phyloP scores from a whole-genome alignment of 1,140 invertebrate genomes.

The Orchestia grillus region DNA sequence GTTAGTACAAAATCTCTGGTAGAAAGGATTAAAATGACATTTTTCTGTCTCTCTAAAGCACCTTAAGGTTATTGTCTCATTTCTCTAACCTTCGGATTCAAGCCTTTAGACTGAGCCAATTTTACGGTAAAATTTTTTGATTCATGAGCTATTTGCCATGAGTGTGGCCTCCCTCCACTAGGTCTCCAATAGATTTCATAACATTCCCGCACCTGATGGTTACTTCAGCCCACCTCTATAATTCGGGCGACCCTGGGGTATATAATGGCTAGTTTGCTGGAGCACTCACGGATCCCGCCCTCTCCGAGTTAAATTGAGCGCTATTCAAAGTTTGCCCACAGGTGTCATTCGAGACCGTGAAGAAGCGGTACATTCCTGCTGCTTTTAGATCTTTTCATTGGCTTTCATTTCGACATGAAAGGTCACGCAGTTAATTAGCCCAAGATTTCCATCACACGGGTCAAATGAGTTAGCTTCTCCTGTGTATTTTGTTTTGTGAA shows the following conservation, averaged over 20 bases:
- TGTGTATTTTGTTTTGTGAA: not conserved
- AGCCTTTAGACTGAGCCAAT: not conserved
- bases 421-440: not conserved
- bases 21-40: no score
- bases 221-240: no score
- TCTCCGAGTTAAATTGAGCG: not conserved
- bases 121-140: not conserved
- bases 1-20: no score
- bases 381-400: not conserved
- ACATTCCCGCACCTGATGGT: not conserved
- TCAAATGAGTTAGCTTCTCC: not conserved
- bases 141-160: not conserved
- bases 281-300: not conserved
- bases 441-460: not conserved
- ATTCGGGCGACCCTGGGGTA: no score
- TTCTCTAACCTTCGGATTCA: not conserved
- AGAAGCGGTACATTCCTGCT: not conserved
- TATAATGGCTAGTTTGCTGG: not conserved
- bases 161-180: not conserved
- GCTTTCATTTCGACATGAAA: not conserved
- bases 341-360: not conserved
- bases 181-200: not conserved
- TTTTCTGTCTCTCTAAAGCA: no score
- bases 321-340: not conserved
- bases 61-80: no score